Percentiles rank a stretch among this genome's conserved stretches.
Evolutionary conservation across 2,888 invertebrate genomes (phyloP).

Genomic region (Parascotia fuliginaria): DNA sequence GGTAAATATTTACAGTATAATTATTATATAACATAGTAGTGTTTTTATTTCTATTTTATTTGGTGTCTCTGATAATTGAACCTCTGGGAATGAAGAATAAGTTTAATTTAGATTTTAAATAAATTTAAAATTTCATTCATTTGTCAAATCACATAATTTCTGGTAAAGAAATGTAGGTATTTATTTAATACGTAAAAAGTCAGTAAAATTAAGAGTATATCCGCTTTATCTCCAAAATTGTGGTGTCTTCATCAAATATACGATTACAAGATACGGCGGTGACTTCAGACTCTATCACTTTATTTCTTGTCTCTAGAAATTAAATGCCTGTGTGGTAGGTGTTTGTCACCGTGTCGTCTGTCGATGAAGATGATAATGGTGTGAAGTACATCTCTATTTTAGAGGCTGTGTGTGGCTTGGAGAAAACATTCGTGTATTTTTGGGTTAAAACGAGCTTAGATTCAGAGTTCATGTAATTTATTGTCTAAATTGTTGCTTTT

Average conservation of each 20-base stretch:
- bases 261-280: conserved; percentile 58
- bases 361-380: conserved; percentile 34
- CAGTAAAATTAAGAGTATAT: conserved; percentile 5
- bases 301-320: conserved; percentile 54
- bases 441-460: not conserved
- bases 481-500: too few relatives aligned
- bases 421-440: not conserved
- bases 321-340: conserved; percentile 35
- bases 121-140: too few relatives aligned
- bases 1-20: too few relatives aligned
- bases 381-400: conserved; percentile 28
- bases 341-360: conserved; percentile 27
- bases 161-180: too few relatives aligned
- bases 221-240: conserved; percentile 8
- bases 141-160: too few relatives aligned
- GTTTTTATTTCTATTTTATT: too few relatives aligned
- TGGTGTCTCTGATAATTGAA: too few relatives aligned
- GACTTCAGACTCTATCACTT: conserved; percentile 47
- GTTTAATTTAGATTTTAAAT: too few relatives aligned
- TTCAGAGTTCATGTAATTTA: too few relatives aligned
- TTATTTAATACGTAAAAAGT: not conserved
- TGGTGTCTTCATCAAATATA: conserved; percentile 56
- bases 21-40: too few relatives aligned
- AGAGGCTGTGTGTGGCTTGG: conserved; percentile 11
- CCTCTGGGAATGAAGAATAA: too few relatives aligned